Percentiles rank a stretch among this genome's conserved stretches.
Evolutionary conservation across 2,113 vertebrate genomes (phyloP).

Genomic region (Dromas ardeola): DNA sequence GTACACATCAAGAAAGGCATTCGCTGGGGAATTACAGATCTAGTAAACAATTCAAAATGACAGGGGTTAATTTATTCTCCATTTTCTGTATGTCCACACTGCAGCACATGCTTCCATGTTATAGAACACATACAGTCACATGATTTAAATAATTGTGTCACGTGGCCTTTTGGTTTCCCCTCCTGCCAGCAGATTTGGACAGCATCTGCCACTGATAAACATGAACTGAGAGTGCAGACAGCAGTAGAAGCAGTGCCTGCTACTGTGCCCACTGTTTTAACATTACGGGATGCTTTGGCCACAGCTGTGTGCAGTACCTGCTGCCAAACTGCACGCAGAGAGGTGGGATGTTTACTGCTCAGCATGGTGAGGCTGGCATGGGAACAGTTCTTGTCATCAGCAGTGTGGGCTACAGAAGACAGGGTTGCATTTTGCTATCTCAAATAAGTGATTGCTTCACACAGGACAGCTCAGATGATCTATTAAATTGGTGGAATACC

Average conservation of each 20-base stretch:
- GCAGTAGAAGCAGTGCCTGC: background rate
- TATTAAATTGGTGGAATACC: background rate
- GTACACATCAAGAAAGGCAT: background rate
- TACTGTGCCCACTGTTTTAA: background rate
- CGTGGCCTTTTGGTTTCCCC: rapidly evolving
- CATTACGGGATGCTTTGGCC: background rate
- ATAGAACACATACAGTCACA: background rate
- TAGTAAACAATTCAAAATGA: background rate
- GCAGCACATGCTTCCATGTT: background rate
- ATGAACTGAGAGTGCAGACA: background rate
- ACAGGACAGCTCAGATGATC: background rate
- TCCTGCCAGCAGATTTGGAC: background rate
- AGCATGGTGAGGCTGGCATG: background rate
- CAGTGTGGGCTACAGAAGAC: background rate
- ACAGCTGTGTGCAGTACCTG: background rate
- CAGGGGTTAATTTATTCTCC: background rate
- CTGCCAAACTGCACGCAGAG: background rate
- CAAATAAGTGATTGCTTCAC: background rate
- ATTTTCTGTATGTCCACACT: background rate
- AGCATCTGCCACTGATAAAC: background rate
- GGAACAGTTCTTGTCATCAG: background rate
- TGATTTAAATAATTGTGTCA: background rate
- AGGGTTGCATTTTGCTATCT: background rate
- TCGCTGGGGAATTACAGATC: background rate
- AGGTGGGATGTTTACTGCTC: background rate